These are phyloP conservation scores for Cyprinodon variegatus DNA, from an alignment of 2,113 vertebrate species.

Conservation along the genomic window DNA sequence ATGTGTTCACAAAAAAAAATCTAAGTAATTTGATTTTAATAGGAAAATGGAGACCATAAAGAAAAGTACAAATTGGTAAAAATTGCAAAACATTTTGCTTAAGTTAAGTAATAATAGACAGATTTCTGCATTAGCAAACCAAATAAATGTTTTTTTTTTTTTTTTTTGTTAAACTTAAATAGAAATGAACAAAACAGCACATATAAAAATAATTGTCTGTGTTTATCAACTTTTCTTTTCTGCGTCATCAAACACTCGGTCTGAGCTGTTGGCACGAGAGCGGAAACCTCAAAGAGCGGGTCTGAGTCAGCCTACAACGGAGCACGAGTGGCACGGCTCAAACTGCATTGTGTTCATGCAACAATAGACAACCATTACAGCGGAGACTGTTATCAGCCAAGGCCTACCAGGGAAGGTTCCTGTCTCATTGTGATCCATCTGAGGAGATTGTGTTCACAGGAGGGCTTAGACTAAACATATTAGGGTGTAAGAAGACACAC, in stretches of 20 bases:
- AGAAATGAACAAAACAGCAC: neutral
- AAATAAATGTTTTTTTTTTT: too few species aligned
- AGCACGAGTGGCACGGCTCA: conserved; percentile 38
- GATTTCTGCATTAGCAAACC: too few species aligned
- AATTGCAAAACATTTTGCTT: too few species aligned
- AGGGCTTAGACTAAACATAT: conserved; percentile 89
- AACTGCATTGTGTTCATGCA: conserved; percentile 57
- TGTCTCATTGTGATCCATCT: conserved; percentile 69
- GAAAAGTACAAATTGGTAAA: neutral
- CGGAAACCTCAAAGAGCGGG: conserved; percentile 54
- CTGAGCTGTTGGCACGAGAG: conserved; percentile 36
- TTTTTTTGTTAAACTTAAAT: neutral
- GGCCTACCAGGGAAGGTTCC: conserved; percentile 61
- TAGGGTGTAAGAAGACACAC: conserved; percentile 83
- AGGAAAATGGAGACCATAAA: neutral
- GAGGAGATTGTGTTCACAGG: conserved; percentile 65
- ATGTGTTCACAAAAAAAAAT: neutral
- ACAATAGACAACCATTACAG: conserved; percentile 64
- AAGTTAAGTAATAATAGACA: too few species aligned
- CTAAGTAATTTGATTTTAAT: neutral
- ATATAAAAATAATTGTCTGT: conserved; percentile 3
- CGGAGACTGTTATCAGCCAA: conserved; percentile 64
- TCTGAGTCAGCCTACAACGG: neutral
- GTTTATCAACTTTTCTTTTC: conserved; percentile 17
- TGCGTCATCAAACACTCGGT: conserved; percentile 51